Conservation (phyloP, 2,797 vertebrate genomes). For the Glyptemys insculpta region DNA sequence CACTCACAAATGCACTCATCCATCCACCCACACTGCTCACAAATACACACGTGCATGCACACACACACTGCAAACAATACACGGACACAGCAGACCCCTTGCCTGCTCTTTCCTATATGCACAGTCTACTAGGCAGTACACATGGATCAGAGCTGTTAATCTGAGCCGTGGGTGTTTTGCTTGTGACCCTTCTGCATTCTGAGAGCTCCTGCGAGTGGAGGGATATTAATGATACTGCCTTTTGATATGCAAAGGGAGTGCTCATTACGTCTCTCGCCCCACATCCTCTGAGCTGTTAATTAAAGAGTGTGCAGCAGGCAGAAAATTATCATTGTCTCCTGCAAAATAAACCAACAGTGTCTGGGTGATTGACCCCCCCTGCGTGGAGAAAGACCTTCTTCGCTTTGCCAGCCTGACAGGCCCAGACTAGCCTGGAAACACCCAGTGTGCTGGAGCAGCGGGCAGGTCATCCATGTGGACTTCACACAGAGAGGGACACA, state of each 20-base stretch:
- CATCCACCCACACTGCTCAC: background rate
- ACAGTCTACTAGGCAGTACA: background rate
- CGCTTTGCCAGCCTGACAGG: background rate
- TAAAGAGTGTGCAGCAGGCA: slow-evolving; percentile 56
- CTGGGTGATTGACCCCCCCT: background rate
- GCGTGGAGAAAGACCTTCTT: background rate
- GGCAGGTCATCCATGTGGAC: background rate
- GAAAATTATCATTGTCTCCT: slow-evolving; percentile 50
- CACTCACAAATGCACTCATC: background rate
- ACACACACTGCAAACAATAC: too few species aligned
- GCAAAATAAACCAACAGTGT: slow-evolving; percentile 55
- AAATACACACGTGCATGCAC: background rate
- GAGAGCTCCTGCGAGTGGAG: background rate
- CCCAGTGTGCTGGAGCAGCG: accelerated
- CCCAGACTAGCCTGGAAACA: background rate
- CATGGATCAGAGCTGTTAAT: background rate
- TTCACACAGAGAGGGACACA: accelerated
- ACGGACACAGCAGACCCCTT: background rate
- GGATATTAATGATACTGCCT: slow-evolving; percentile 51
- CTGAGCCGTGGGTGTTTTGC: background rate
- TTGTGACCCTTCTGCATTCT: background rate
- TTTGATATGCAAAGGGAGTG: slow-evolving; percentile 58
- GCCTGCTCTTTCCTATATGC: background rate
- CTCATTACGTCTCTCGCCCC: slow-evolving; percentile 46
- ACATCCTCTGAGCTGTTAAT: slow-evolving; percentile 62